Conservation (phyloP, 2,797 vertebrate genomes). For the Sebastes trivittatus region DNA sequence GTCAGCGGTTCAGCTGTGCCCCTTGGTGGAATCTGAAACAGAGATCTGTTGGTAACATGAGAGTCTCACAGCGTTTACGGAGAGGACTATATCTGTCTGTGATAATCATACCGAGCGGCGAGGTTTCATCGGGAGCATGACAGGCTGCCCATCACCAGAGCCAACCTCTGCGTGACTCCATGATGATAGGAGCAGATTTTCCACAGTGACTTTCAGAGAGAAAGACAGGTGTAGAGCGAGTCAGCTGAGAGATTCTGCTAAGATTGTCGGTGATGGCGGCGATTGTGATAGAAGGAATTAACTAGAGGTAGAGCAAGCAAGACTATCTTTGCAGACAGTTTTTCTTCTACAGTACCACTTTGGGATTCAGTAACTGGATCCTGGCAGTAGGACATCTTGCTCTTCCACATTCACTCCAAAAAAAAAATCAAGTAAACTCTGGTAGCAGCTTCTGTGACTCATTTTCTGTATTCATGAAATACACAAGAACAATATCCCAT, state of each 20-base stretch:
- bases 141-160: constrained; percentile 48
- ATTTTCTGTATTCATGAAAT: constrained; percentile 7
- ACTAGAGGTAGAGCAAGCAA: background rate
- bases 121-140: constrained; percentile 50
- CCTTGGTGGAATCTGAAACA: constrained; percentile 57
- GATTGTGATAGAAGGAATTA: background rate
- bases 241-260: constrained; percentile 6
- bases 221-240: constrained; percentile 51
- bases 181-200: constrained; percentile 71
- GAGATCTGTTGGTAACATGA: constrained; percentile 68
- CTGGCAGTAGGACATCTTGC: background rate
- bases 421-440: constrained; percentile 7
- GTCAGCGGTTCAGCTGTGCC: constrained; percentile 58
- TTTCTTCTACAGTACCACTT: background rate
- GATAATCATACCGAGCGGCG: constrained; percentile 66
- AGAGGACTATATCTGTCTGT: constrained; percentile 75
- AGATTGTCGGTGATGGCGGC: background rate
- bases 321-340: background rate
- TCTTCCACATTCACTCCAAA: background rate
- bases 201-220: constrained; percentile 38
- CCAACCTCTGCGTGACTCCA: constrained; percentile 59
- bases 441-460: background rate
- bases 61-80: constrained; percentile 52
- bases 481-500: constrained; percentile 41
- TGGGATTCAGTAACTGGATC: constrained; percentile 24